Base-by-base conservation (phyloP, 2,113 vertebrate species). In the Xenopus laevis region DNA sequence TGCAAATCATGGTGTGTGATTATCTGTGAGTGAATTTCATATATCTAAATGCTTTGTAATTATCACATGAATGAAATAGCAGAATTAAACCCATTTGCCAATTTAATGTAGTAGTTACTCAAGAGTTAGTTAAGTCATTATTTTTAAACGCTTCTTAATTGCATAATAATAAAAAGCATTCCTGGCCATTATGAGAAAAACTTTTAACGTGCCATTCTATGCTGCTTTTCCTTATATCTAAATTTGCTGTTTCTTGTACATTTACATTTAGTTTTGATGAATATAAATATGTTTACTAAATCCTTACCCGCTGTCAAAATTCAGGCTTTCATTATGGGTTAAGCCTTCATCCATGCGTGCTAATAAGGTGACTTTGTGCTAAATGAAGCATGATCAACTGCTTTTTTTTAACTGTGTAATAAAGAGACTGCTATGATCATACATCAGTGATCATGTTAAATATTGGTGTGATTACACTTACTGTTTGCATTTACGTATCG, bases 251-350 rank as follows among this genome's bases (percentile, higher is more conserved):
- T 13, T 50, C 11, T 13, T 50, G 47, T 15, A 16, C 15, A 16
- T 50, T 50, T 15, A 16, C 15, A 16, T 50, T 50, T 50, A 47
- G 6, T 11, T 47, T 47, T 47, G 2, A 10, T 50, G 40, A 53
- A 65, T 65, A 65, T 21, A 72, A 63, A 72, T 17, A 65, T 65
- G 61, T 72, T 72, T 72, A 40, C 30, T 33, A 65, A 65, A 44
- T 72, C 13, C 44, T n/a, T 55, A 65, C 55, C 18, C 30, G 20
- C 16, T 23, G 20, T 16, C 23, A 18, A 65, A 57, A 53, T 30
- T 40, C 33, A 40, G 8, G 13, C 33, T 72, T 44, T 44, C 57
- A 65, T 72, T 65, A 72, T 55, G 47, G 27, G 47, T 55, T 40
- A 18, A 65, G 53, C 17, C 55, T 55, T 72, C 30, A 65, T 72